Evolutionary conservation across 2,888 invertebrate species (phyloP).

Genomic region (Drosophila antonietae): DNA sequence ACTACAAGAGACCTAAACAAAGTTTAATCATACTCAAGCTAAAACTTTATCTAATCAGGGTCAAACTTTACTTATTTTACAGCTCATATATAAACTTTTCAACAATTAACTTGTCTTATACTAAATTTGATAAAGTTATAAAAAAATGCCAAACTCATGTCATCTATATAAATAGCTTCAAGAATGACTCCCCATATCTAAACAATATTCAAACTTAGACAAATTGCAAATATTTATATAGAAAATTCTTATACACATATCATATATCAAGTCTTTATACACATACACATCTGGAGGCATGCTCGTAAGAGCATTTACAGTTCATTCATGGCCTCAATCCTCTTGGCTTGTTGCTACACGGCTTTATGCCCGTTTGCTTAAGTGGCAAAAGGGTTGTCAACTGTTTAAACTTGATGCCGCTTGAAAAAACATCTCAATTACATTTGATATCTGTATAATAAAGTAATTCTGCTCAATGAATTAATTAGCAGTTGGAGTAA

Average conservation of each 20-base stretch:
- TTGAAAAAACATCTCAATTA: slow-evolving; percentile 13
- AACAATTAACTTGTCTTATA: not conserved
- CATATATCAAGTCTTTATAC: not conserved
- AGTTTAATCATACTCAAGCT: not conserved
- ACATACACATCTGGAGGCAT: too few species aligned
- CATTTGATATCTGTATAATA: not conserved
- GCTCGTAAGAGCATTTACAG: not conserved
- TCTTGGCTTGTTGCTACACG: slow-evolving; percentile 1
- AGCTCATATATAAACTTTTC: too few species aligned
- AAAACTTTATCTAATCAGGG: not conserved
- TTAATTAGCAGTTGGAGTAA: slow-evolving; percentile 4
- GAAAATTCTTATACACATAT: not conserved
- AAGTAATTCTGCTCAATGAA: slow-evolving; percentile 8
- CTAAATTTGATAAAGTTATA: not conserved
- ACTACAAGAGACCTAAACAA: too few species aligned
- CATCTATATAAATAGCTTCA: not conserved
- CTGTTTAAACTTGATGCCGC: slow-evolving; percentile 1
- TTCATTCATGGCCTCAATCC: not conserved
- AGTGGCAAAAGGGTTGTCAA: slow-evolving; percentile 16
- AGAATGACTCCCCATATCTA: too few species aligned
- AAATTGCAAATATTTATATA: not conserved
- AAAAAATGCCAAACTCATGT: not conserved
- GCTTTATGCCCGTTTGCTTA: slow-evolving; percentile 1
- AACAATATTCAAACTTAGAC: not conserved
- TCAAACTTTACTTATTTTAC: too few species aligned